Evolutionary conservation across 2,797 vertebrate genomes (phyloP).

Genomic region (Macropodus opercularis): DNA sequence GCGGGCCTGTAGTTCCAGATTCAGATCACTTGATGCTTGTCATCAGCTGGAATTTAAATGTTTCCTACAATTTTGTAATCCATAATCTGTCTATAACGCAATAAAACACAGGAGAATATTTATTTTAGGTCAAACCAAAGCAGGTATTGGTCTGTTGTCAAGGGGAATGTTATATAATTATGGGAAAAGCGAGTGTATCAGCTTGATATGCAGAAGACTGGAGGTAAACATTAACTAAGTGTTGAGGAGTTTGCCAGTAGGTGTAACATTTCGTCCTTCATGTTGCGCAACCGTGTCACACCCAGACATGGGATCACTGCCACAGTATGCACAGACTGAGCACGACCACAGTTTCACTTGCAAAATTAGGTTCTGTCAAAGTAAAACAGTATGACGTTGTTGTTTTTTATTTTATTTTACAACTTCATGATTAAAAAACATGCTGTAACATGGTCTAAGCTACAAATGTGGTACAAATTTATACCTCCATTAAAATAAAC

Average conservation of each 20-base stretch:
- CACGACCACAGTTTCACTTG: not conserved
- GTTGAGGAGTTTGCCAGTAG: not conserved
- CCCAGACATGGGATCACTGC: slow-evolving; percentile 69
- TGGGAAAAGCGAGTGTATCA: not conserved
- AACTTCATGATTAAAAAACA: slow-evolving; percentile 1
- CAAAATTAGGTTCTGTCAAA: not conserved
- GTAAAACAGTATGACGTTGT: too few relatives aligned
- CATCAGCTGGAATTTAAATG: not conserved
- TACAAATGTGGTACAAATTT: too few relatives aligned
- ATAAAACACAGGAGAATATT: not conserved
- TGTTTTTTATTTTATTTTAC: not conserved
- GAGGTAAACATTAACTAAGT: slow-evolving; percentile 32
- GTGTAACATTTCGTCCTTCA: slow-evolving; percentile 1
- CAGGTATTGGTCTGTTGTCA: not conserved
- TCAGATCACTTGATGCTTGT: slow-evolving; percentile 40
- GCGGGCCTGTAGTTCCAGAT: slow-evolving; percentile 52
- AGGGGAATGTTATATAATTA: not conserved
- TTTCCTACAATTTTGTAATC: slow-evolving; percentile 11
- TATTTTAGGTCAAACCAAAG: not conserved
- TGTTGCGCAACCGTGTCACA: slow-evolving; percentile 45
- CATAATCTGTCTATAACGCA: too few relatives aligned
- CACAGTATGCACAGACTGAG: not conserved
- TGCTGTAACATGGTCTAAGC: not conserved
- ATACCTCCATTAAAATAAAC: slow-evolving; percentile 7
- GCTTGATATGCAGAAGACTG: not conserved